These are phyloP conservation scores for Danio albolineatus DNA, from an alignment of 2,797 vertebrate genomes.

Conservation along the genomic window DNA sequence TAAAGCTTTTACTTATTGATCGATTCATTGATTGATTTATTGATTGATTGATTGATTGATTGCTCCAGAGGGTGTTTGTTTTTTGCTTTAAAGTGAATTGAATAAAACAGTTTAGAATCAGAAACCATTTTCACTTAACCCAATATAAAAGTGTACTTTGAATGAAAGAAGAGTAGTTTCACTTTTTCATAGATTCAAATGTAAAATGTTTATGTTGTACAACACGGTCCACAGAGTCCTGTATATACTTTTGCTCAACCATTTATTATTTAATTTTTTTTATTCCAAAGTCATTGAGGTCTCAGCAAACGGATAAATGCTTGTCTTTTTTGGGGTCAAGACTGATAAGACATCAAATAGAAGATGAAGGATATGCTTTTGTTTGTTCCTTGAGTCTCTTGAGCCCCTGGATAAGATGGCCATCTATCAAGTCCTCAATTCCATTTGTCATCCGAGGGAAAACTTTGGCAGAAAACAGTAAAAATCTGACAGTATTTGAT, in stretches of 20 bases:
- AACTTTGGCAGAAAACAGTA: conserved; percentile 50
- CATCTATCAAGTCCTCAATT: conserved; percentile 55
- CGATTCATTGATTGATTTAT: too few relatives aligned
- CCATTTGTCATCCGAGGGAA: conserved; percentile 51
- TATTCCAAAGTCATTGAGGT: conserved; percentile 18
- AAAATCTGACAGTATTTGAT: conserved; percentile 57
- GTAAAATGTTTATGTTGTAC: background rate
- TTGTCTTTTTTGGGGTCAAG: conserved; percentile 34
- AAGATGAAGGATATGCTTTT: conserved; percentile 31
- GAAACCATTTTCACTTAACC: too few relatives aligned
- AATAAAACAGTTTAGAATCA: too few relatives aligned
- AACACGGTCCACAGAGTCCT: background rate
- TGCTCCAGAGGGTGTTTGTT: too few relatives aligned
- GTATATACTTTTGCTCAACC: background rate
- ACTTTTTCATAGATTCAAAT: background rate
- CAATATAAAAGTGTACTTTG: too few relatives aligned
- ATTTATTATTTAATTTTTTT: conserved; percentile 33
- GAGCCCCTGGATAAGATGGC: conserved; percentile 11
- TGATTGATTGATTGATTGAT: too few relatives aligned
- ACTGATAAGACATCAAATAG: conserved; percentile 32
- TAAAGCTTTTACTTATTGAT: too few relatives aligned
- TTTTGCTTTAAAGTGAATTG: too few relatives aligned
- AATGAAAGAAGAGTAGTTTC: background rate
- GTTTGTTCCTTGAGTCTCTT: conserved; percentile 26
- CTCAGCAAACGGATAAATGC: conserved; percentile 24